A percentile compares a stretch with the other conserved stretches of the same genome.
Conservation (phyloP, 2,113 vertebrate genomes). For the Rattus rattus region DNA sequence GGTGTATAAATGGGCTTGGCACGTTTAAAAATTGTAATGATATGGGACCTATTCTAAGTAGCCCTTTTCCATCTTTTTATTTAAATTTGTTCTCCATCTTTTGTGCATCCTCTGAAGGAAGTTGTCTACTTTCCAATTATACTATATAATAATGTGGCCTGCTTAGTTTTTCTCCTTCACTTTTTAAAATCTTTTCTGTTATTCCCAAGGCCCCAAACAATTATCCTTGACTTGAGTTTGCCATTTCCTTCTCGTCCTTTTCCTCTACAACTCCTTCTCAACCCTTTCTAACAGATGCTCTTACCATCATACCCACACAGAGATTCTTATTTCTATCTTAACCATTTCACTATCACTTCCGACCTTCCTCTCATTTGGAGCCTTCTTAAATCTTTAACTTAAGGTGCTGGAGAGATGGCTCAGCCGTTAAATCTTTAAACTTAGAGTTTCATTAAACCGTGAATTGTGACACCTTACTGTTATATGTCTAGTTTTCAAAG, state of each 20-base stretch:
- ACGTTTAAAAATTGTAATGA: background rate
- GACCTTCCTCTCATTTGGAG: constrained; percentile 13
- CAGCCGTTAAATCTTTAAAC: constrained; percentile 64
- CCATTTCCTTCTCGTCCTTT: background rate
- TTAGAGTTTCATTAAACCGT: constrained; percentile 30
- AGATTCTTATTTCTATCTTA: constrained; percentile 59
- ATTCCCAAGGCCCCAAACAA: background rate
- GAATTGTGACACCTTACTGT: background rate
- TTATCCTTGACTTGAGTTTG: constrained; percentile 3
- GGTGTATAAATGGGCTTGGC: no score
- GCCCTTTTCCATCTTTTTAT: background rate
- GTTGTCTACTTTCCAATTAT: background rate
- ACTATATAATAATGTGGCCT: background rate
- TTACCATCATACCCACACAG: background rate
- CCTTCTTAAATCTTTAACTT: constrained; percentile 68
- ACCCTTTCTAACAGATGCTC: background rate
- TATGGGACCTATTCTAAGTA: background rate
- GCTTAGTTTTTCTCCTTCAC: background rate
- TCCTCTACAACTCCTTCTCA: background rate
- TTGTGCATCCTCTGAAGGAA: constrained; percentile 13
- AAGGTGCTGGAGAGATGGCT: no score
- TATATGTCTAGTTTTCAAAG: constrained; percentile 55
- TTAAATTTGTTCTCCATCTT: background rate
- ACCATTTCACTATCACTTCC: constrained; percentile 60
- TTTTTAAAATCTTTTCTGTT: background rate